Conservation (phyloP, 2,888 invertebrate species). For the Rhabditophanes sp. region DNA sequence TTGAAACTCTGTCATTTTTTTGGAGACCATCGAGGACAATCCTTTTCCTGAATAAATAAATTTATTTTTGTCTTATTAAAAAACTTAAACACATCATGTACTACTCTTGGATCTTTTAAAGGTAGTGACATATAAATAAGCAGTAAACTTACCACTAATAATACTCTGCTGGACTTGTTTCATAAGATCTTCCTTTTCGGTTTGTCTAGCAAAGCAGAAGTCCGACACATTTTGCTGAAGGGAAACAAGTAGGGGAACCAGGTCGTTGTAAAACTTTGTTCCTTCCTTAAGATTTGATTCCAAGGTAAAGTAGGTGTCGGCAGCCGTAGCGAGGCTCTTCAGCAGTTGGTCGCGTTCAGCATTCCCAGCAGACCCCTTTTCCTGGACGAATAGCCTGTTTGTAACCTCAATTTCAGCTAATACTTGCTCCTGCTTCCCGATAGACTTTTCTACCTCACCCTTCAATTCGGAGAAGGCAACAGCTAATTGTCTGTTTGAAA, state of each 20-base stretch:
- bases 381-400: slow-evolving; percentile 54
- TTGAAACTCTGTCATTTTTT: too few relatives aligned
- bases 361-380: slow-evolving; percentile 51
- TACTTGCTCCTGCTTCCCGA: slow-evolving; percentile 57
- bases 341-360: slow-evolving; percentile 47
- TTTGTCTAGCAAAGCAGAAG: slow-evolving; percentile 93
- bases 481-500: slow-evolving; percentile 60
- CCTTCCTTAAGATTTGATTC: slow-evolving; percentile 82
- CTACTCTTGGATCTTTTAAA: too few relatives aligned
- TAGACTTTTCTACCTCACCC: slow-evolving; percentile 61
- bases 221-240: slow-evolving; percentile 86
- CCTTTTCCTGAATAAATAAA: too few relatives aligned
- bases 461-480: slow-evolving; percentile 62
- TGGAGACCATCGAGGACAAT: too few relatives aligned
- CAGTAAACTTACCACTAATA: slow-evolving; percentile 24
- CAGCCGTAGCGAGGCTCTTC: slow-evolving; percentile 66
- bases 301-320: slow-evolving; percentile 78
- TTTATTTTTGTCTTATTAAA: too few relatives aligned
- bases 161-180: slow-evolving; percentile 62
- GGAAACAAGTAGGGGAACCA: slow-evolving; percentile 65
- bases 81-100: too few relatives aligned
- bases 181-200: slow-evolving; percentile 91
- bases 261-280: slow-evolving; percentile 59
- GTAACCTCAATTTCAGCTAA: slow-evolving; percentile 52
- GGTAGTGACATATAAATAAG: too few relatives aligned